phyloP scores from a whole-genome alignment of 2,888 invertebrate genomes.

The Bursaphelenchus okinawaensis region DNA sequence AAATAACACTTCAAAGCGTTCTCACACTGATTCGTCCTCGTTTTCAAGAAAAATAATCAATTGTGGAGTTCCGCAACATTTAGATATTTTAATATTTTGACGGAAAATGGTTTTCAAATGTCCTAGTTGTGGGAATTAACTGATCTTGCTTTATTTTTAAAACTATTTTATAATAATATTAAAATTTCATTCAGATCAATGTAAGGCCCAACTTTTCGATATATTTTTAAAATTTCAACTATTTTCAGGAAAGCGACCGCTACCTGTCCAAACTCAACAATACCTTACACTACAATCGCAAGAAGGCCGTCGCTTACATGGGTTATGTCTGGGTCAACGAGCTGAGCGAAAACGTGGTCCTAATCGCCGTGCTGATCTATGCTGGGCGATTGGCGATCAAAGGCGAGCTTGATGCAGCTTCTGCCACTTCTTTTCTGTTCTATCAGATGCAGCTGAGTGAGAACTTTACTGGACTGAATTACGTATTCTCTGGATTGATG shows the following conservation, averaged over 20 bases:
- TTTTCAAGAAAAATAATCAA: too few relatives aligned
- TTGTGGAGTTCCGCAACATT: too few relatives aligned
- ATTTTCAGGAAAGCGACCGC: conserved; percentile 57
- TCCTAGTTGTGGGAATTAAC: too few relatives aligned
- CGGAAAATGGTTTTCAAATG: too few relatives aligned
- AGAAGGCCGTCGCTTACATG: conserved; percentile 55
- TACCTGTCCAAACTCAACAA: conserved; percentile 53
- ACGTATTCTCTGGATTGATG: conserved; percentile 60
- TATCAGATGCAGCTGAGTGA: conserved; percentile 60
- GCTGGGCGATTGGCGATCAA: conserved; percentile 60
- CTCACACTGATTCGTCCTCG: too few relatives aligned
- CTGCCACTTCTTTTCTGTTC: conserved; percentile 59
- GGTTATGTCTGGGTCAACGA: conserved; percentile 59
- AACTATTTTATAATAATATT: too few relatives aligned
- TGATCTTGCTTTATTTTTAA: too few relatives aligned
- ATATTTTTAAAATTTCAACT: too few relatives aligned
- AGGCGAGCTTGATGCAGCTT: conserved; percentile 34
- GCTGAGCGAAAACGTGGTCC: conserved; percentile 44
- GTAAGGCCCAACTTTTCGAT: too few relatives aligned
- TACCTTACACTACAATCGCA: conserved; percentile 26
- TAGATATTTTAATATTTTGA: too few relatives aligned
- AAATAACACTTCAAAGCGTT: too few relatives aligned
- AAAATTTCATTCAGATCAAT: too few relatives aligned
- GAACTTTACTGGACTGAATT: conserved; percentile 53
- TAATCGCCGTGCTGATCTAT: conserved; percentile 59